Conservation (phyloP, 2,113 vertebrate species). For the Leucosticte australis region DNA sequence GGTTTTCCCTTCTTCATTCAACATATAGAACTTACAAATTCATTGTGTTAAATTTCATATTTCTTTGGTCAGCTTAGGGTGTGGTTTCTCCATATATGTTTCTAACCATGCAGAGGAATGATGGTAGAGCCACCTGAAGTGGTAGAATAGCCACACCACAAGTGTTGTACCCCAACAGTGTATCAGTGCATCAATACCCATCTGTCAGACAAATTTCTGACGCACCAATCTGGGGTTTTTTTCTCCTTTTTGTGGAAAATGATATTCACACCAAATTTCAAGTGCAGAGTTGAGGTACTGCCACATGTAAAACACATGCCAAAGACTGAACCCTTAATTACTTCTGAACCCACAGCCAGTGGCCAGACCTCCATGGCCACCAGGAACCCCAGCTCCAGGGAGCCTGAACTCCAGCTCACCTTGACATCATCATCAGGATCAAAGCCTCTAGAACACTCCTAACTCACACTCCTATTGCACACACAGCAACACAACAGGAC, state of each 20-base stretch:
- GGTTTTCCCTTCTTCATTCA: neutral
- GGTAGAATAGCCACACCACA: neutral
- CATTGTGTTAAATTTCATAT: neutral
- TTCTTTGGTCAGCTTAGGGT: neutral
- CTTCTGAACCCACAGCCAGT: neutral
- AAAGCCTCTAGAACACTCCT: neutral
- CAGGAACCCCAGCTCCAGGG: neutral
- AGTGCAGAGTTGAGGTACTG: neutral
- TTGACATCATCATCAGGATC: neutral
- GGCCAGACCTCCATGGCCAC: neutral
- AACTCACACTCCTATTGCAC: neutral
- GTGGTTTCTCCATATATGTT: neutral
- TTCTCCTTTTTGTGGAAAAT: neutral
- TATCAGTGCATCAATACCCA: neutral
- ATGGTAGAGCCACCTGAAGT: neutral
- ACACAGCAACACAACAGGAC: neutral
- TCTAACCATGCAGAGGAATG: neutral
- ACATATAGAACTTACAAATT: neutral
- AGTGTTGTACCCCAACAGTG: fast-evolving
- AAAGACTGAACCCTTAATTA: neutral
- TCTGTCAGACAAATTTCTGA: neutral
- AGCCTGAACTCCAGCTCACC: neutral
- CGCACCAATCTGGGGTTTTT: neutral
- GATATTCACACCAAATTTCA: neutral
- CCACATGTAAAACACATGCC: neutral